Conservation (phyloP, 2,888 invertebrate genomes). For the Trileptium ribeirensis region DNA sequence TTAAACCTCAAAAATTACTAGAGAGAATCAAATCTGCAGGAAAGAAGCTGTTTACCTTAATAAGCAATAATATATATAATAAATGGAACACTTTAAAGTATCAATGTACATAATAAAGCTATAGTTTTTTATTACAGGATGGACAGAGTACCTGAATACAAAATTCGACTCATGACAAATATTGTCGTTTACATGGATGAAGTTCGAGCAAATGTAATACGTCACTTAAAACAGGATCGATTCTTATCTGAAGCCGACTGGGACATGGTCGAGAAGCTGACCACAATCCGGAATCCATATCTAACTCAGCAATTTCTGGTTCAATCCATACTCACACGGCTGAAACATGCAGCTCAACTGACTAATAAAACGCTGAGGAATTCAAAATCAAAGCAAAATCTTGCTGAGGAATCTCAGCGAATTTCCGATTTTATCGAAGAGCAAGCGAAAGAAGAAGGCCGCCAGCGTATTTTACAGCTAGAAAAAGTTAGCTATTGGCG, state of each 20-base stretch:
- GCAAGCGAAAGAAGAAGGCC: conserved; percentile 56
- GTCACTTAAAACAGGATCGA: conserved; percentile 59
- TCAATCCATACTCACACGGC: neutral
- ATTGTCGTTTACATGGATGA: neutral
- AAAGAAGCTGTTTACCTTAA: too few species aligned
- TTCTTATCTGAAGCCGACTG: conserved; percentile 63
- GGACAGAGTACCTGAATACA: conserved; percentile 1
- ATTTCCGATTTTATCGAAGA: neutral
- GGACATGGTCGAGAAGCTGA: conserved; percentile 59
- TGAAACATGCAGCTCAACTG: neutral
- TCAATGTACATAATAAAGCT: too few species aligned
- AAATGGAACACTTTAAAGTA: too few species aligned
- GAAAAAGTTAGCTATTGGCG: conserved; percentile 63
- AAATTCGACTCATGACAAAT: conserved; percentile 4
- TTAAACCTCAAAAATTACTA: too few species aligned
- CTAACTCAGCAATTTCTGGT: conserved; percentile 35
- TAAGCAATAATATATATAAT: too few species aligned
- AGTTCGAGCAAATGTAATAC: neutral
- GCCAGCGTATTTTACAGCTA: conserved; percentile 60
- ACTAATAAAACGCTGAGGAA: neutral
- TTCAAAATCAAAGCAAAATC: neutral
- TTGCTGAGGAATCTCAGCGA: neutral
- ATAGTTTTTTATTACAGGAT: conserved; percentile 6
- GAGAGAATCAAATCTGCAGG: too few species aligned
- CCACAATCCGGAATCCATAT: conserved; percentile 61